phyloP scores from a whole-genome alignment of 2,888 invertebrate genomes.

The Cheilosia grossa region DNA sequence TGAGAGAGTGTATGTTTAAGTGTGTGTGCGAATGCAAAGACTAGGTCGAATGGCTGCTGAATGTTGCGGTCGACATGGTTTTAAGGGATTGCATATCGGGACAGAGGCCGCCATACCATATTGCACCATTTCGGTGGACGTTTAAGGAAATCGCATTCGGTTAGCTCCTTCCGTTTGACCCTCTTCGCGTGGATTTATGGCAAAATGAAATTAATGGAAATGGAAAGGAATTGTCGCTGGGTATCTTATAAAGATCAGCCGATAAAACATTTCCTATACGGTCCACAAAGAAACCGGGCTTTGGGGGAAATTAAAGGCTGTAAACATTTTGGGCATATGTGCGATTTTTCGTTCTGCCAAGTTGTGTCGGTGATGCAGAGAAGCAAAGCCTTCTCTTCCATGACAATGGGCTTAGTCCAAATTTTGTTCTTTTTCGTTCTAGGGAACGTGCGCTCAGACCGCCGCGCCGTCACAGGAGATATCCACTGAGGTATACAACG shows the following conservation, averaged over 20 bases:
- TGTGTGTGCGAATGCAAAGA: slow-evolving; percentile 2
- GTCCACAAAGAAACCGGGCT: background rate
- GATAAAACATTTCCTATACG: background rate
- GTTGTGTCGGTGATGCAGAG: too few species aligned
- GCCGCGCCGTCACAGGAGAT: too few species aligned
- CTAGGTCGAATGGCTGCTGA: slow-evolving; percentile 20
- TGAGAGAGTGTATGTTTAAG: background rate
- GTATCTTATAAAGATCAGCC: slow-evolving; percentile 15
- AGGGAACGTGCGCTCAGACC: too few species aligned
- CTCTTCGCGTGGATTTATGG: slow-evolving; percentile 61
- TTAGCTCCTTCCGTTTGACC: slow-evolving; percentile 69
- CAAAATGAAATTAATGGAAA: slow-evolving; percentile 65
- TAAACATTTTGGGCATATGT: too few species aligned
- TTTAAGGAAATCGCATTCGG: slow-evolving; percentile 74
- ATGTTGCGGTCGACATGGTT: slow-evolving; percentile 43
- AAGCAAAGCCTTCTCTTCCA: too few species aligned
- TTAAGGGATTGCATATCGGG: slow-evolving; percentile 53
- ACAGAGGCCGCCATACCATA: slow-evolving; percentile 61
- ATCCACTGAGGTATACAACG: too few species aligned
- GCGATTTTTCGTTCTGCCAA: too few species aligned
- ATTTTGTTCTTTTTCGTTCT: too few species aligned
- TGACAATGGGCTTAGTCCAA: too few species aligned
- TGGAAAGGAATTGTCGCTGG: slow-evolving; percentile 53
- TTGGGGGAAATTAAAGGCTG: too few species aligned
- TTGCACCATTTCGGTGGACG: slow-evolving; percentile 65